These are phyloP conservation scores for Daubentonia madagascariensis DNA, from an alignment of 2,113 vertebrate genomes.

Conservation along the genomic window DNA sequence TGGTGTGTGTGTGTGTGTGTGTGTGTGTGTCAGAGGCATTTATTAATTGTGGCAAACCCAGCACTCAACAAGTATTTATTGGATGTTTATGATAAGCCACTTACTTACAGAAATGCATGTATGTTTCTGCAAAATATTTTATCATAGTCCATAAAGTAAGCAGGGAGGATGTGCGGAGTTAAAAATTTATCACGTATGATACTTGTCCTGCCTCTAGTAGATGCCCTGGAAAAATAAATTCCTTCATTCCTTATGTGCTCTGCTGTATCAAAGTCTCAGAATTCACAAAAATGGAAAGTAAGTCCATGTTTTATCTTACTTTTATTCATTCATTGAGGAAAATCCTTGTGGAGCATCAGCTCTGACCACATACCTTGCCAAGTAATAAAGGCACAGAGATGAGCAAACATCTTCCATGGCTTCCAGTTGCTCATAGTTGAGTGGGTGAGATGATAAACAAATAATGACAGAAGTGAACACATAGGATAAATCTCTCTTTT, in stretches of 20 bases:
- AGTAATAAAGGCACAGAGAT: neutral
- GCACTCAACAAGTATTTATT: neutral
- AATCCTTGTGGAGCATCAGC: neutral
- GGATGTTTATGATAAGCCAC: neutral
- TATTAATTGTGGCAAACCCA: neutral
- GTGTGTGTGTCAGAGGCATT: neutral
- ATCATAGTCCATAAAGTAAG: neutral
- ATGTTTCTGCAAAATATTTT: neutral
- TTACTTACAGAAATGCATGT: neutral
- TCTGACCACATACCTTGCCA: neutral
- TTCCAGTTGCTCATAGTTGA: neutral
- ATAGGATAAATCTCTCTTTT: neutral
- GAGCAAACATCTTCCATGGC: neutral
- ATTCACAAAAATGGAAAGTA: neutral
- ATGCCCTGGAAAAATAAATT: neutral
- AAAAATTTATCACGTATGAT: neutral
- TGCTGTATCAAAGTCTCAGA: neutral
- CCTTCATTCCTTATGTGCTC: neutral
- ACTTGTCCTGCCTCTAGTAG: neutral
- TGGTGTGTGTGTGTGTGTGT: neutral
- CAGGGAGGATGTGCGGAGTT: neutral
- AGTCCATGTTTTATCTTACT: neutral
- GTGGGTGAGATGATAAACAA: neutral
- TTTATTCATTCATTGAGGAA: neutral
- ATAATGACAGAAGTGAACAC: neutral